Conservation (phyloP, 2,797 vertebrate species). For the Scyliorhinus canicula region DNA sequence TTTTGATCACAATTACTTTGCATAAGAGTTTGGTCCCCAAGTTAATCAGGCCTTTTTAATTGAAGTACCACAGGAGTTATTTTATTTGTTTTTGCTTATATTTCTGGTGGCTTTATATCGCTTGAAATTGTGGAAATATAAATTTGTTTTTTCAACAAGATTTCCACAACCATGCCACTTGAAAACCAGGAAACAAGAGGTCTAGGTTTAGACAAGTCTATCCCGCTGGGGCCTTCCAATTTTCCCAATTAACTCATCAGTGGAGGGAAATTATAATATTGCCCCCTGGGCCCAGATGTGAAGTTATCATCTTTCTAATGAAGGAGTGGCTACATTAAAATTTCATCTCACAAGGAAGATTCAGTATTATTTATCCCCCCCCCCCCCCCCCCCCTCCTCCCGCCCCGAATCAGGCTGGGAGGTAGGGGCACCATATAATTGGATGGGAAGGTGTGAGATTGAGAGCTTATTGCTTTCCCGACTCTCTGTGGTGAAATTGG, state of each 20-base stretch:
- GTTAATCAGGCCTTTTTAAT: conserved; percentile 5
- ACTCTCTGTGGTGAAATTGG: neutral
- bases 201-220: neutral
- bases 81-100: neutral
- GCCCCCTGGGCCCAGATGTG: neutral
- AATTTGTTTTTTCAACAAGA: neutral
- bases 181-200: conserved; percentile 22
- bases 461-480: neutral
- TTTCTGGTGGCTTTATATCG: neutral
- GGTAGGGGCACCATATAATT: neutral
- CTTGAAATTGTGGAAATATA: neutral
- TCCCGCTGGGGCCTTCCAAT: neutral
- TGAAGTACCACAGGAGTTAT: conserved; percentile 18
- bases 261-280: neutral
- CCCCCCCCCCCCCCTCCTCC: too few relatives aligned
- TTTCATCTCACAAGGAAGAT: neutral
- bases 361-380: neutral
- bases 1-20: conserved; percentile 13
- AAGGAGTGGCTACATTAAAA: neutral
- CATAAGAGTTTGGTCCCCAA: neutral
- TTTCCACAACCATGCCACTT: conserved; percentile 5
- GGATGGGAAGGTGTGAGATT: neutral
- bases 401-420: too few relatives aligned
- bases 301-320: neutral
- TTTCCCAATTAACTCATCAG: neutral